Base-by-base conservation (phyloP, 2,888 invertebrate genomes). In the Penaeus monodon region DNA sequence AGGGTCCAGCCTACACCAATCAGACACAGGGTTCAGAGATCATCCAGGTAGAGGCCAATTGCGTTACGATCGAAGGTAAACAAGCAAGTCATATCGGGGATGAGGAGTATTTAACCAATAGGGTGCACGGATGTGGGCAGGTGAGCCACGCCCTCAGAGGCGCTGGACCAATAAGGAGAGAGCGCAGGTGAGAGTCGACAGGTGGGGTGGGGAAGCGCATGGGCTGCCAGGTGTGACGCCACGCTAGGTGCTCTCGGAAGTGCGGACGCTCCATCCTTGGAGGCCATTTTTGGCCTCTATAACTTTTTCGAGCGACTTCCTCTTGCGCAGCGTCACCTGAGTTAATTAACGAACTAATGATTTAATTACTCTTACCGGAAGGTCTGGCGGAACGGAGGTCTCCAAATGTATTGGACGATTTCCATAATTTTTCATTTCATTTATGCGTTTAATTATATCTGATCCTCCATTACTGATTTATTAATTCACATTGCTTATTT, bases 31-130 rank as follows among this genome's bases (percentile, higher is more conserved):
- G 63, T 70, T 79, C 73, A 63, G 57, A 57, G 84, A 70, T 81
- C 68, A 84, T 64, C 86, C 86, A 86, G 86, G 86, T 86, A 49
- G 57, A 29, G 27, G 57, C 81, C 86, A 86, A 77, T 81, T 80
- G 80, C 80, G 76, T 74, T 20, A 44, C 80, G 66, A 27, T 73
- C n/a, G 80, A 49, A 80, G 80, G 85, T 85, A 85, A 85, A 80
- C 85, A 85, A 49, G 79, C 66, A 65, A 49, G 80, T 38, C 33
- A 73, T 38, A 70, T 74, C 73, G 44, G 81, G 74, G 70, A 70
- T 44, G 24, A 33, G 63, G 38, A 24, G 76, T 57, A 65, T 27
- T 20, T 63, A 49, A 74, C 85, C 85, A 85, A 85, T 85, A 29
- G 66, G 76, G 63, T 73, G 64, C 29, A 27, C 63, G 74, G 68